Conservation (phyloP, 2,888 invertebrate genomes). For the Pantelozetes paolii region DNA sequence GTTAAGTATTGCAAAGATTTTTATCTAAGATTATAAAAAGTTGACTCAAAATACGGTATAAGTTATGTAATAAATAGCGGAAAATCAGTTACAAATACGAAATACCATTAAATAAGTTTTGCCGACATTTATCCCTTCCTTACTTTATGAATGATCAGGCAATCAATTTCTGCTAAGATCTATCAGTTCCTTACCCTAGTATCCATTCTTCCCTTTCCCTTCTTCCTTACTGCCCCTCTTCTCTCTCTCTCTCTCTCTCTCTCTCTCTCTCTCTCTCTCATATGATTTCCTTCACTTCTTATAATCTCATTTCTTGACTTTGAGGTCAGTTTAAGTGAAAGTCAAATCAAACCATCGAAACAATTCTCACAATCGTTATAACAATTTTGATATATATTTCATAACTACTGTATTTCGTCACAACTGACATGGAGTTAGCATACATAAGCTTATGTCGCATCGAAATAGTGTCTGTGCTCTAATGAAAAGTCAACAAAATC, state of each 20-base stretch:
- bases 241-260: conserved; percentile 15
- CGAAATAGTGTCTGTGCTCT: no score
- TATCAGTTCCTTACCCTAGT: neutral
- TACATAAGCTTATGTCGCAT: neutral
- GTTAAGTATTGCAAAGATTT: no score
- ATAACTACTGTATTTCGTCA: neutral
- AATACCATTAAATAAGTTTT: conserved; percentile 25
- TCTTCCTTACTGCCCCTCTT: neutral
- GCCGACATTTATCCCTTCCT: conserved; percentile 12
- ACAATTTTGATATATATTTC: conserved; percentile 17
- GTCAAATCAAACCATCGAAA: conserved; percentile 19
- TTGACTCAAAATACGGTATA: no score
- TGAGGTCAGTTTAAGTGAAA: conserved; percentile 25
- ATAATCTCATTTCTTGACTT: conserved; percentile 4
- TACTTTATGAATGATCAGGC: conserved; percentile 2
- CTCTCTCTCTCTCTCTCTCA: neutral
- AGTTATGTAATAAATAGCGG: no score
- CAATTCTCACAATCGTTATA: neutral
- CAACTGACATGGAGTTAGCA: no score
- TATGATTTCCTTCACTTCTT: neutral
- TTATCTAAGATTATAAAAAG: no score
- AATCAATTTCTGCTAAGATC: neutral
- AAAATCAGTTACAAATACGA: conserved; percentile 5
- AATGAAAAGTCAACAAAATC: no score
- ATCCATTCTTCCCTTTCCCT: no score